These are phyloP conservation scores for Chionis minor DNA, from an alignment of 2,113 vertebrate genomes.

Conservation along the genomic window DNA sequence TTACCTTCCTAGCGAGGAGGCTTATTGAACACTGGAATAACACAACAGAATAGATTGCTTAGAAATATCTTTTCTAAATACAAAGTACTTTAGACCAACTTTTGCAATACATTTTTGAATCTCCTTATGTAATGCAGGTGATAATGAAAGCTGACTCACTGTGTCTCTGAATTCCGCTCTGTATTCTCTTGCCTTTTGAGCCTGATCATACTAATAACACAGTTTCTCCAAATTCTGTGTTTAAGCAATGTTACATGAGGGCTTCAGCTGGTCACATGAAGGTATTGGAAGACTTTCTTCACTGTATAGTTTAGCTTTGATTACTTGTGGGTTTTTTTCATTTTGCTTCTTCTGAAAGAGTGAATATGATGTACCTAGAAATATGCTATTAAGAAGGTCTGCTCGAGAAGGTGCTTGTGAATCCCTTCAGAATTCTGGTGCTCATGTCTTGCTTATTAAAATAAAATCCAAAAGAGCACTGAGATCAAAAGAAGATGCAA, in stretches of 20 bases:
- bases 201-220: not conserved
- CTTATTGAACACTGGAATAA: no score
- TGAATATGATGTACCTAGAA: not conserved
- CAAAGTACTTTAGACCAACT: not conserved
- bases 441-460: not conserved
- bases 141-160: not conserved
- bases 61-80: not conserved
- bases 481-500: not conserved
- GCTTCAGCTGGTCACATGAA: not conserved
- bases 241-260: not conserved
- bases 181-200: not conserved
- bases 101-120: not conserved
- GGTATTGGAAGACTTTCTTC: not conserved
- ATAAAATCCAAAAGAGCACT: not conserved
- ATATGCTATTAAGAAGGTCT: not conserved
- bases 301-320: not conserved
- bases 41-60: not conserved
- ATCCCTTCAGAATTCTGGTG: not conserved
- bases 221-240: not conserved
- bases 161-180: not conserved
- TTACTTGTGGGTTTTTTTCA: not conserved
- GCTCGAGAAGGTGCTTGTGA: not conserved
- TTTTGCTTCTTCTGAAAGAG: not conserved
- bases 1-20: not conserved
- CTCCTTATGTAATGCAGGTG: not conserved